Percentiles rank a stretch among this genome's conserved stretches.
Evolutionary conservation across 2,797 vertebrate genomes (phyloP).

Genomic region (Cirrhinus mrigala): DNA sequence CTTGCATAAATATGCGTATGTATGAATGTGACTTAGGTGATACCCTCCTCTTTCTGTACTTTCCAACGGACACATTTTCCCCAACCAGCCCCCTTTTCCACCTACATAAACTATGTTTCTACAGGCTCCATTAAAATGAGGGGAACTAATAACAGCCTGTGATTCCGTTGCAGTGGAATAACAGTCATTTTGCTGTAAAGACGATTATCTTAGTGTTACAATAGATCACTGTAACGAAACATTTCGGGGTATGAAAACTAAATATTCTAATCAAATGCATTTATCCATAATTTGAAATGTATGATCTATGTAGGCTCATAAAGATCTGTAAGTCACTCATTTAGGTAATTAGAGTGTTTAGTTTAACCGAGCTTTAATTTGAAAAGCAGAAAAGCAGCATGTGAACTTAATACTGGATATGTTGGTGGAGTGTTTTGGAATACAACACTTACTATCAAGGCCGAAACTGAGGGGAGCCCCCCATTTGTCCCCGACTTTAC

Average conservation of each 20-base stretch:
- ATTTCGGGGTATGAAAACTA: neutral
- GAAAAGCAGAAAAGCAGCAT: neutral
- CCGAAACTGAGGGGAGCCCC: constrained; percentile 71
- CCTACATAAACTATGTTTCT: constrained; percentile 33
- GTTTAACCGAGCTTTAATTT: neutral
- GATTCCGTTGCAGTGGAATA: neutral
- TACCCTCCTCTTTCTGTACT: constrained; percentile 65
- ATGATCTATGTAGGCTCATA: neutral
- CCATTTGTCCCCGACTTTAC: constrained; percentile 71
- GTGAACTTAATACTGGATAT: constrained; percentile 20
- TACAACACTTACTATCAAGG: constrained; percentile 54
- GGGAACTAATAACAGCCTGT: constrained; percentile 1
- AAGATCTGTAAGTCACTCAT: neutral
- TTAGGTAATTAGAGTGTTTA: neutral
- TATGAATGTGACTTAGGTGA: neutral
- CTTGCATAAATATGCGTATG: neutral
- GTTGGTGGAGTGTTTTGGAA: constrained; percentile 56
- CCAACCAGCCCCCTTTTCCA: constrained; percentile 58
- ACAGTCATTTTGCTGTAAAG: neutral
- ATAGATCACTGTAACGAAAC: neutral
- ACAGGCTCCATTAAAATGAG: constrained; percentile 21
- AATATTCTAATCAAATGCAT: neutral
- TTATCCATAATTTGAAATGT: neutral
- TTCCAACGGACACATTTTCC: constrained; percentile 67
- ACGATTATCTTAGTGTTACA: neutral